phyloP scores from a whole-genome alignment of 2,888 invertebrate genomes.

The Clepsis dumicolana region DNA sequence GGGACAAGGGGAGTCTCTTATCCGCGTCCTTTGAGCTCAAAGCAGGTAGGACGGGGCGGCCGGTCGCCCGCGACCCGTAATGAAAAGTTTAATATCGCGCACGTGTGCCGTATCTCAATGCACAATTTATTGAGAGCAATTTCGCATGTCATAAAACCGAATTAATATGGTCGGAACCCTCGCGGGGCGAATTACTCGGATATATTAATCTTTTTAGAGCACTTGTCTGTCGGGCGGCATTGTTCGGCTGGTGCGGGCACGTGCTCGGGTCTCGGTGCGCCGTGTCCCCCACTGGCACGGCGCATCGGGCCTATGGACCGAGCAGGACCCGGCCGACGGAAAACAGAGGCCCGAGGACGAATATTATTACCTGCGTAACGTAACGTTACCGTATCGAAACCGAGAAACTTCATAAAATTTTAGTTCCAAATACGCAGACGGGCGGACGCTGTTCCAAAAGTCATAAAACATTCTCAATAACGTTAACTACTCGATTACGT shows the following conservation, averaged over 20 bases:
- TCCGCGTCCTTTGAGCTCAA: not conserved
- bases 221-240: slow-evolving; percentile 24
- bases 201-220: slow-evolving; percentile 44
- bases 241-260: slow-evolving; percentile 13
- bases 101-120: slow-evolving; percentile 73
- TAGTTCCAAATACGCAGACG: no score
- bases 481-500: no score
- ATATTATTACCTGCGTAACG: no score
- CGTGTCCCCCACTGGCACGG: not conserved
- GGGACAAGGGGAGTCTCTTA: slow-evolving; percentile 25
- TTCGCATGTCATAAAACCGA: slow-evolving; percentile 85
- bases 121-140: slow-evolving; percentile 82
- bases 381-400: no score
- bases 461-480: no score
- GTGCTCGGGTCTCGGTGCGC: not conserved
- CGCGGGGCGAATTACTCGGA: slow-evolving; percentile 42
- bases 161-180: slow-evolving; percentile 70
- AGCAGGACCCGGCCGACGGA: not conserved
- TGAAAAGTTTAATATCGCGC: slow-evolving; percentile 82
- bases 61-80: slow-evolving; percentile 53
- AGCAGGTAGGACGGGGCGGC: slow-evolving; percentile 19
- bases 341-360: no score
- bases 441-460: no score
- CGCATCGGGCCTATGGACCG: not conserved
- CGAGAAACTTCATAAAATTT: no score